These are phyloP conservation scores for Drosophila eugracilis DNA, from an alignment of 1,140 invertebrate species.

Conservation along the genomic window DNA sequence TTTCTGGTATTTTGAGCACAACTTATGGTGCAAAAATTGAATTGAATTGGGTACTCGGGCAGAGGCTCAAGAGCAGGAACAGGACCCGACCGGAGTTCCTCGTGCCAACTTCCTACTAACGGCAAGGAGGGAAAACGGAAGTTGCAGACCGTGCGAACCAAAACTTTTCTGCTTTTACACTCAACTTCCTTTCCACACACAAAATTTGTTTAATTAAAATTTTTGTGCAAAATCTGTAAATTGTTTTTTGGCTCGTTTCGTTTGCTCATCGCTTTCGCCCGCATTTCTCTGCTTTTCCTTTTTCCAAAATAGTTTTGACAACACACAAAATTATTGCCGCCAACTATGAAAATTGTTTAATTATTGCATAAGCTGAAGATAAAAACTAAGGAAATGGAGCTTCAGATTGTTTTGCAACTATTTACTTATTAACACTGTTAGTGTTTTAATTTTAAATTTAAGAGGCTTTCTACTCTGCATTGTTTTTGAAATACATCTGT, in stretches of 20 bases:
- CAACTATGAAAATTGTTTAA: constrained; percentile 47
- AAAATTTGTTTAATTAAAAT: constrained; percentile 84
- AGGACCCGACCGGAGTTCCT: constrained; percentile 44
- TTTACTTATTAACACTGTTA: neutral
- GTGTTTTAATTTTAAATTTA: neutral
- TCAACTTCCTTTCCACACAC: constrained; percentile 71
- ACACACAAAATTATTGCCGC: constrained; percentile 44
- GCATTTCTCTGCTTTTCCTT: constrained; percentile 6
- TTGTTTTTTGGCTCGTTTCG: constrained; percentile 78
- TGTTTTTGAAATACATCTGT: no score
- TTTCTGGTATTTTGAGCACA: constrained; percentile 79
- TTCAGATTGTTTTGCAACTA: constrained; percentile 4
- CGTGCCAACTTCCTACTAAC: constrained; percentile 74
- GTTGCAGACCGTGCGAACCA: constrained; percentile 73
- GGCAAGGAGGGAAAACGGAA: constrained; percentile 45
- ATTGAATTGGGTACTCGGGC: constrained; percentile 63
- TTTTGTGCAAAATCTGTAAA: constrained; percentile 81
- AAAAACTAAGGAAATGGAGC: constrained; percentile 11
- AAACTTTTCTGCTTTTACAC: constrained; percentile 57
- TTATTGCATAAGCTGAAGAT: neutral
- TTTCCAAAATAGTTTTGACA: constrained; percentile 53
- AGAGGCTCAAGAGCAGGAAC: constrained; percentile 31
- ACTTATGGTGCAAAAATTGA: constrained; percentile 81
- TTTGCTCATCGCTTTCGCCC: constrained; percentile 38
- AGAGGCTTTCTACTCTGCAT: no score